Conservation (phyloP, 2,113 vertebrate genomes). For the Chascanopsetta lugubris region DNA sequence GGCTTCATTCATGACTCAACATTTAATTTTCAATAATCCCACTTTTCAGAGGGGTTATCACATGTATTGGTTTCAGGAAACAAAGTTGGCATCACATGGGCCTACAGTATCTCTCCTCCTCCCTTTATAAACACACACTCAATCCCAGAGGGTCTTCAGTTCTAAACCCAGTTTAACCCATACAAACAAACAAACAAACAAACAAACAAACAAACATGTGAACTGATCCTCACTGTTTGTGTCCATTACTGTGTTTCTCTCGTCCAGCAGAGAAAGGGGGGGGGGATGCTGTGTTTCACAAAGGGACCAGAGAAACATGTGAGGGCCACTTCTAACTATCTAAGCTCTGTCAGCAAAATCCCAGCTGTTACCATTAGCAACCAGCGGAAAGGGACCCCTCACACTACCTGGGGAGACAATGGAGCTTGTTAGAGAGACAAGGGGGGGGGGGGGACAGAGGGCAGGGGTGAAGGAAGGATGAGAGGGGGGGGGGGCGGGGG, state of each 20-base stretch:
- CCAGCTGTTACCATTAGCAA: constrained; percentile 72
- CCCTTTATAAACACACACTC: not conserved
- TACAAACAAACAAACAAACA: too few relatives aligned
- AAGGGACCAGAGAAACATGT: constrained; percentile 29
- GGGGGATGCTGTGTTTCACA: constrained; percentile 3
- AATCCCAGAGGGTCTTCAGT: not conserved
- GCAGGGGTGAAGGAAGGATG: constrained; percentile 23
- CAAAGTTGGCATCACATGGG: not conserved
- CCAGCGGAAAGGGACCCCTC: constrained; percentile 56
- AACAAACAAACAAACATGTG: too few relatives aligned
- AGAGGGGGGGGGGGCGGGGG: constrained; percentile 10
- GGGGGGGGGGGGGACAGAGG: constrained; percentile 22
- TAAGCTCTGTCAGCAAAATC: constrained; percentile 68
- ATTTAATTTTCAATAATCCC: too few relatives aligned
- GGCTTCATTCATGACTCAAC: not conserved
- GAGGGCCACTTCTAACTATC: constrained; percentile 58
- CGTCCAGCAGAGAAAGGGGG: constrained; percentile 7
- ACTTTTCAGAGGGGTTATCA: not conserved
- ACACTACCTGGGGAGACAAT: constrained; percentile 56
- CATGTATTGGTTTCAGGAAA: not conserved
- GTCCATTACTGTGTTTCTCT: not conserved
- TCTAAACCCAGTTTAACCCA: not conserved
- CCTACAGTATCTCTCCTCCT: not conserved
- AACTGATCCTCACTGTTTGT: not conserved
- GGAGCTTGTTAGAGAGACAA: constrained; percentile 69